Conservation (phyloP, 2,113 vertebrate genomes). For the Addax nasomaculatus region DNA sequence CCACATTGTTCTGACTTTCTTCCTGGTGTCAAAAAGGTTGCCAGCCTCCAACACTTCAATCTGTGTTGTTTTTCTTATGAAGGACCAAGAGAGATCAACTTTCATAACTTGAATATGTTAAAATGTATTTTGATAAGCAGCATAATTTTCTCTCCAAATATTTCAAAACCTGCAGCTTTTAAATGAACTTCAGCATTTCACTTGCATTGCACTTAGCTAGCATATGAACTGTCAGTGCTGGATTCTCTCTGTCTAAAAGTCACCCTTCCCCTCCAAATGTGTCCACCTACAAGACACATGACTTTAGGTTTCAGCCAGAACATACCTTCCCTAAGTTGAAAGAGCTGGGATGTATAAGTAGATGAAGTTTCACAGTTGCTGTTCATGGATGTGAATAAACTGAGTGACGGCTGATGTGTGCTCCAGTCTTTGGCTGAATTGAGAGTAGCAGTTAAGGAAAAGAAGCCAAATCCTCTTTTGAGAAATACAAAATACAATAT, state of each 20-base stretch:
- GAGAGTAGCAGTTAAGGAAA: background rate
- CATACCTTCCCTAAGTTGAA: background rate
- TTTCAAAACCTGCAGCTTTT: background rate
- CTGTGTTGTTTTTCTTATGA: background rate
- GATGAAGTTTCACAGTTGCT: background rate
- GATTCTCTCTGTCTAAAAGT: background rate
- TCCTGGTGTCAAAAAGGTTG: background rate
- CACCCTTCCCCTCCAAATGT: background rate
- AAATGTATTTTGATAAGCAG: background rate
- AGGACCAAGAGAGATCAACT: background rate
- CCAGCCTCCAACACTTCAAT: background rate
- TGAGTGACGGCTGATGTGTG: background rate
- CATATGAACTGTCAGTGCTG: background rate
- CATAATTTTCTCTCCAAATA: background rate
- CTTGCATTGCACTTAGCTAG: background rate
- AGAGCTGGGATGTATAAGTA: background rate
- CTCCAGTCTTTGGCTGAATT: background rate
- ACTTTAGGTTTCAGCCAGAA: background rate
- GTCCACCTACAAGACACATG: background rate
- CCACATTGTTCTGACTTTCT: background rate
- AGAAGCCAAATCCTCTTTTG: background rate
- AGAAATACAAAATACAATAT: background rate
- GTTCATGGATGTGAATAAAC: background rate
- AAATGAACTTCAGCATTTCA: background rate
- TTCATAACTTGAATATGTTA: background rate